These are phyloP conservation scores for Macrostomum cliftonense DNA, from an alignment of 2,888 invertebrate genomes.

Conservation along the genomic window DNA sequence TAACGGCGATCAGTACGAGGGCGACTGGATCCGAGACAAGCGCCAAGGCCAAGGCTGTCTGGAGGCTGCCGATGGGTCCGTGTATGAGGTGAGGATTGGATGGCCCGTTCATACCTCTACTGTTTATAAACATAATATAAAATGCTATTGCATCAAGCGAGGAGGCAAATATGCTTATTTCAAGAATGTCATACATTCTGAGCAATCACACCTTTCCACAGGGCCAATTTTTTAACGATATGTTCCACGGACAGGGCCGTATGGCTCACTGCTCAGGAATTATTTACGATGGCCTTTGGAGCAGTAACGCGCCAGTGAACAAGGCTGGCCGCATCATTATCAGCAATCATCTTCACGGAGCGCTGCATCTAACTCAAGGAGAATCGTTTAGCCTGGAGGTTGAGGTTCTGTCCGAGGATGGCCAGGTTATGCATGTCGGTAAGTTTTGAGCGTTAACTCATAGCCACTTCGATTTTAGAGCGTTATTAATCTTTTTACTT, in stretches of 20 bases:
- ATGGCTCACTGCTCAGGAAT: conserved; percentile 30
- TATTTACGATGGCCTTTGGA: conserved; percentile 27
- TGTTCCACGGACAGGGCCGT: conserved; percentile 27
- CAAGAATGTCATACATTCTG: too few species aligned
- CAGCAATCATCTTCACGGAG: conserved; percentile 3
- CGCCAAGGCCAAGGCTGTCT: conserved; percentile 32
- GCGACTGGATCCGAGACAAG: conserved; percentile 31
- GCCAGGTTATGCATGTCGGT: conserved; percentile 15
- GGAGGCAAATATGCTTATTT: too few species aligned
- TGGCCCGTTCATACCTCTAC: neutral
- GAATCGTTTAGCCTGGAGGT: conserved; percentile 22
- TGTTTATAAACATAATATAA: too few species aligned
- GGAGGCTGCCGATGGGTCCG: conserved; percentile 23
- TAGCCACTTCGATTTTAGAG: too few species aligned
- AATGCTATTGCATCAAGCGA: too few species aligned
- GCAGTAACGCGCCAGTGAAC: conserved; percentile 22
- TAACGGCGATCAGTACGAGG: conserved; percentile 30
- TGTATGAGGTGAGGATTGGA: conserved; percentile 24
- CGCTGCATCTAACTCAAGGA: conserved; percentile 21
- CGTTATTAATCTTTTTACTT: too few species aligned
- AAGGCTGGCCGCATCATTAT: conserved; percentile 15
- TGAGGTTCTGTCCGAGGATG: conserved; percentile 22
- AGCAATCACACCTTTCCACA: too few species aligned
- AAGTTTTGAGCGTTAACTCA: too few species aligned
- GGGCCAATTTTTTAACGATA: conserved; percentile 31